Conservation (phyloP, 2,113 vertebrate species). For the Chaetops frenatus region DNA sequence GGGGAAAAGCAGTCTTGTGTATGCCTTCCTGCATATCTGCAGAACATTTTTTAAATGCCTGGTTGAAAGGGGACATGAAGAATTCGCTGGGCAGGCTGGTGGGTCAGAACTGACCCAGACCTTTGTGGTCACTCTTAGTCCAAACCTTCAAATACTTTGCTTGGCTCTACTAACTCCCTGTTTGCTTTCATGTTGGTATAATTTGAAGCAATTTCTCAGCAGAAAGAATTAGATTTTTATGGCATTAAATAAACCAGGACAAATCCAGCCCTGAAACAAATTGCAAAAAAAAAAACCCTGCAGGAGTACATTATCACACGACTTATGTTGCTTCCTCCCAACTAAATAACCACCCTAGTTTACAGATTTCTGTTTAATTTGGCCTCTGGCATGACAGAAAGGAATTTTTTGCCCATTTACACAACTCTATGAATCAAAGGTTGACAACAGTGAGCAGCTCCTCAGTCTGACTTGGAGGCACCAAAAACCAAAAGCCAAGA, state of each 20-base stretch:
- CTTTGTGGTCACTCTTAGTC: background rate
- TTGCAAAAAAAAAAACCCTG: constrained; percentile 7
- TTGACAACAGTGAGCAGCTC: constrained; percentile 73
- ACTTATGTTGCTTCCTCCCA: constrained; percentile 51
- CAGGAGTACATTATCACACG: constrained; percentile 61
- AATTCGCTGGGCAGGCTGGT: background rate
- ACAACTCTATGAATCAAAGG: constrained; percentile 77
- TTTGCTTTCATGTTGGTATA: background rate
- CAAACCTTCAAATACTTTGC: background rate
- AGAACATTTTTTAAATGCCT: constrained; percentile 49
- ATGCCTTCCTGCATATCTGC: constrained; percentile 35
- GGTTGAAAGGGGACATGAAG: constrained; percentile 16
- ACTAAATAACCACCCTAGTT: constrained; percentile 17
- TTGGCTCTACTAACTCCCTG: background rate
- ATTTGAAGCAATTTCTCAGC: background rate
- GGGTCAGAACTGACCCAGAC: background rate
- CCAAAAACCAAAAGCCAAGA: constrained; percentile 6
- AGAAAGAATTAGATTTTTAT: background rate
- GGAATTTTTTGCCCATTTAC: constrained; percentile 73
- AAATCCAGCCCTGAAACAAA: background rate
- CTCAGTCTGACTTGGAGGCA: constrained; percentile 69
- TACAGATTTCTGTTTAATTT: constrained; percentile 64
- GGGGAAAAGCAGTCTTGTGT: background rate
- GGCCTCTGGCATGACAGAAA: constrained; percentile 72
- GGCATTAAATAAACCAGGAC: background rate